Evolutionary conservation across 2,888 invertebrate genomes (phyloP), one percentile per base, ranked within the genome.

Genomic region (Brachyopa scutellaris): DNA sequence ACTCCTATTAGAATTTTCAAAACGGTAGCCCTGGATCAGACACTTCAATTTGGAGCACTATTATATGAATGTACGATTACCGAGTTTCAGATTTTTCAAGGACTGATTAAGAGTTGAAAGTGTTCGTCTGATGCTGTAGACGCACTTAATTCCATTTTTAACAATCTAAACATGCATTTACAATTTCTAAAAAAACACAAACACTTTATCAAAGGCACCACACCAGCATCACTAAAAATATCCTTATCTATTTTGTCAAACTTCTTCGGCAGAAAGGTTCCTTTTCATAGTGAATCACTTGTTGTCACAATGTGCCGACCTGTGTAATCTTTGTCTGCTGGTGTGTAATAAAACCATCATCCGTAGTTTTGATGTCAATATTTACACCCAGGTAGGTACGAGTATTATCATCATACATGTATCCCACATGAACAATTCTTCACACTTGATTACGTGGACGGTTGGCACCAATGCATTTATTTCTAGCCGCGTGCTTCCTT

Each of bases 311-410:
- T 51, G 21, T 29, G 1, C 17, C 55, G 11, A 45, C 11, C 49
- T 33, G 26, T 69, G 26, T 55, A 61, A 70, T 40, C 72, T 29
- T 23, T 29, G 51, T n/a, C n/a, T 51, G 38, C 26, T 51, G 31
- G 21, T 21, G 23, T 55, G 69, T 45, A 62, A 76, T 80, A 76
- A 80, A 80, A 80, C 80, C 76, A 80, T 80, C 80, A 80, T 80
- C 80, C 80, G 62, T 31, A 69, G 62, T 29, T 67, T 62, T 64
- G 76, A 80, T 80, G 80, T 80, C 80, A 80, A 80, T 80, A 80
- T 80, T 80, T 80, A 80, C 76, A 80, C 76, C 23, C 80, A 80
- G 76, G 80, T 76, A 80, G 36, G 59, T 42, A 57, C 17, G 7
- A 61, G 38, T 55, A 33, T 5, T 19, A 42, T 15, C 17, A 40